phyloP scores from a whole-genome alignment of 2,888 invertebrate genomes.

The Acleris laterana region DNA sequence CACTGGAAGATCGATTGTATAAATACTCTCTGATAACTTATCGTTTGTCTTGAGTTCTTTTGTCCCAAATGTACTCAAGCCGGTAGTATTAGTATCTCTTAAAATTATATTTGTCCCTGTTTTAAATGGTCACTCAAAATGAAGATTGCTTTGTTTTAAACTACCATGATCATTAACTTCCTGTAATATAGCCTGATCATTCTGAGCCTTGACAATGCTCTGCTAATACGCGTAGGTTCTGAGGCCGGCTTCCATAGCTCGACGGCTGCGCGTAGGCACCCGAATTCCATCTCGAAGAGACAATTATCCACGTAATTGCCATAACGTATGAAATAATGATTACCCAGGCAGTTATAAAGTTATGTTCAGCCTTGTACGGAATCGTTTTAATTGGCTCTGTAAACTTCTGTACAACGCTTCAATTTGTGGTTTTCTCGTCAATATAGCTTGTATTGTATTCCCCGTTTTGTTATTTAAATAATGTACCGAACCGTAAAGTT shows the following conservation, averaged over 20 bases:
- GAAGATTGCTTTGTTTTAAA: conserved; percentile 41
- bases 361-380: conserved; percentile 42
- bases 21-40: conserved; percentile 45
- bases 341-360: conserved; percentile 42
- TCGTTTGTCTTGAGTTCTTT: conserved; percentile 40
- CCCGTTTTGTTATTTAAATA: conserved; percentile 30
- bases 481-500: conserved; percentile 56
- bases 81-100: conserved; percentile 9
- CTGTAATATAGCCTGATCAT: conserved; percentile 32
- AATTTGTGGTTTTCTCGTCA: conserved; percentile 24
- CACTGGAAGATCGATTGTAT: conserved; percentile 40
- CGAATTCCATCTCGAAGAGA: conserved; percentile 48
- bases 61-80: not conserved
- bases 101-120: conserved; percentile 5
- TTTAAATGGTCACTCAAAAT: conserved; percentile 5
- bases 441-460: conserved; percentile 13
- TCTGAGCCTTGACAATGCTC: conserved; percentile 62
- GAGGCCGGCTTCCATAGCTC: conserved; percentile 61
- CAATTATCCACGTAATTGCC: conserved; percentile 51
- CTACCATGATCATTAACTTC: conserved; percentile 39
- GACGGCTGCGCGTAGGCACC: conserved; percentile 51
- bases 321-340: conserved; percentile 53
- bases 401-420: conserved; percentile 13
- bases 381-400: conserved; percentile 27
- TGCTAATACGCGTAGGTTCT: conserved; percentile 62